phyloP scores from a whole-genome alignment of 2,113 vertebrate species.

The Pluvialis apricaria region DNA sequence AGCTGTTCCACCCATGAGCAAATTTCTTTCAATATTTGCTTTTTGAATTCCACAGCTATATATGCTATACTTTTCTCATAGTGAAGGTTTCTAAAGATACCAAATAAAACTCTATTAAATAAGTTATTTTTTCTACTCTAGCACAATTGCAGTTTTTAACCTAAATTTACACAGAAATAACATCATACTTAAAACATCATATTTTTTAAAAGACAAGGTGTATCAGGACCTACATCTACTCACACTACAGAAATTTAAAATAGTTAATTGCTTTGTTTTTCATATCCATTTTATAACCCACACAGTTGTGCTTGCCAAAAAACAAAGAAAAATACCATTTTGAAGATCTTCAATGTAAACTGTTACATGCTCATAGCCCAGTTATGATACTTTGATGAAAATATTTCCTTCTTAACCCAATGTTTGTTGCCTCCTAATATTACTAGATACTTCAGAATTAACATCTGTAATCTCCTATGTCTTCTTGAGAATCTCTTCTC shows the following conservation, averaged over 20 bases:
- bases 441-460: background rate
- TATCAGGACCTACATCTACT: background rate
- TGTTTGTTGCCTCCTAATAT: background rate
- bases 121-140: background rate
- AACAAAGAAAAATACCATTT: background rate
- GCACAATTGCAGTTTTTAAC: background rate
- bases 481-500: background rate
- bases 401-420: background rate
- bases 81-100: background rate
- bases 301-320: background rate
- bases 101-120: background rate
- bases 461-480: background rate
- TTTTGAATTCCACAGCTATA: background rate
- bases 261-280: background rate
- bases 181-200: background rate
- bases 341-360: background rate
- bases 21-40: background rate
- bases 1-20: background rate
- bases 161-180: background rate
- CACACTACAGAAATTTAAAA: background rate
- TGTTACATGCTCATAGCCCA: background rate
- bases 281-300: background rate
- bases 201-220: background rate
- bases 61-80: background rate
- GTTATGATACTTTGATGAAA: background rate